Percentiles rank a stretch among this genome's conserved stretches.
Evolutionary conservation across 1,140 invertebrate species (phyloP).

Genomic region (Drosophila santomea): DNA sequence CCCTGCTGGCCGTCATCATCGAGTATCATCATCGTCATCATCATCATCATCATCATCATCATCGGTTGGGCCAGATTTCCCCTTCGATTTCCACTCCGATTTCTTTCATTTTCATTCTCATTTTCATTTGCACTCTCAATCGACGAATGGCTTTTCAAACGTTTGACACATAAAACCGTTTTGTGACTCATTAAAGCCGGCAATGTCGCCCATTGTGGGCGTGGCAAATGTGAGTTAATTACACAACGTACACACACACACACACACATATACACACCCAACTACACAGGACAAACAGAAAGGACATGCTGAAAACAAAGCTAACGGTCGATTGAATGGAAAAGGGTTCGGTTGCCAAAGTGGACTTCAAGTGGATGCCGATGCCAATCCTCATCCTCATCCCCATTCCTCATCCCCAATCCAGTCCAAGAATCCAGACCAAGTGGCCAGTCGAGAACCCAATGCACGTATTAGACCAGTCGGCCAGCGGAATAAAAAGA

Average conservation of each 20-base stretch:
- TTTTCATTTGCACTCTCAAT: constrained; percentile 33
- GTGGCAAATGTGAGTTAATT: constrained; percentile 64
- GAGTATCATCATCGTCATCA: constrained; percentile 7
- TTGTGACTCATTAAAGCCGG: constrained; percentile 71
- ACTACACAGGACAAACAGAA: not conserved
- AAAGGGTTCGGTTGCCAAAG: constrained; percentile 48
- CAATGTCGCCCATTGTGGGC: constrained; percentile 42
- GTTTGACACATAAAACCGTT: constrained; percentile 80
- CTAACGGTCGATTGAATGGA: constrained; percentile 37
- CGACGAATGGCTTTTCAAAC: constrained; percentile 69
- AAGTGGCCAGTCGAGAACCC: constrained; percentile 54
- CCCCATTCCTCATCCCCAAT: not conserved
- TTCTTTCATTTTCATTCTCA: constrained; percentile 26
- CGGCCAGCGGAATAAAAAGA: constrained; percentile 46
- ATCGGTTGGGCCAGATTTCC: constrained; percentile 2
- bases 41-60: constrained; percentile 6
- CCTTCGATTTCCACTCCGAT: constrained; percentile 4
- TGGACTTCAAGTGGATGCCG: constrained; percentile 5
- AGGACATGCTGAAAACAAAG: constrained; percentile 33
- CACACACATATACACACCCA: not conserved
- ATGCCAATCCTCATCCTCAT: too few relatives aligned
- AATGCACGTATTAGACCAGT: constrained; percentile 62
- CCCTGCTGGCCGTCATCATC: constrained; percentile 11
- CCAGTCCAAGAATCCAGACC: constrained; percentile 2
- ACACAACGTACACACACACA: constrained; percentile 35